Conservation (phyloP, 2,888 invertebrate genomes). For the Cerastis rubricosa region DNA sequence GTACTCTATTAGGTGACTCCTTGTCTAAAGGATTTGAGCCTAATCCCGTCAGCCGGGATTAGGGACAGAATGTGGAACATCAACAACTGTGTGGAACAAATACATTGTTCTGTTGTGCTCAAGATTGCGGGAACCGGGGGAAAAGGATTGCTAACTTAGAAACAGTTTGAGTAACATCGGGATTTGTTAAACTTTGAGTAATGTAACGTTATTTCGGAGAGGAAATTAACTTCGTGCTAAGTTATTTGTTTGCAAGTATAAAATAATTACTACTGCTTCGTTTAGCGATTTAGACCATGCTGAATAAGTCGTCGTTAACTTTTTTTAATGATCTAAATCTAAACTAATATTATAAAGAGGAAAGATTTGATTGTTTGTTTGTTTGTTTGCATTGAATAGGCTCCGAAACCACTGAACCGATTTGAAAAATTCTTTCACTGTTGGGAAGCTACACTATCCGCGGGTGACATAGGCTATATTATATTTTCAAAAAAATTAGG, state of each 20-base stretch:
- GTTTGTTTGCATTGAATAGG: too few relatives aligned
- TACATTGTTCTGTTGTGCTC: constrained; percentile 39
- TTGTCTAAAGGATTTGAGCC: constrained; percentile 47
- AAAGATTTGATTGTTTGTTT: too few relatives aligned
- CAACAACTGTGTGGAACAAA: constrained; percentile 53
- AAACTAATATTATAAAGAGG: too few relatives aligned
- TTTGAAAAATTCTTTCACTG: too few relatives aligned
- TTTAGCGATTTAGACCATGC: constrained; percentile 1
- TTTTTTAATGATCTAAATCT: not conserved
- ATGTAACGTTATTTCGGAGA: constrained; percentile 51
- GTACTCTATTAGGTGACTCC: constrained; percentile 47
- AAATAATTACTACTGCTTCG: constrained; percentile 17
- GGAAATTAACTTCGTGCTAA: constrained; percentile 48
- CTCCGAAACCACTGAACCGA: too few relatives aligned
- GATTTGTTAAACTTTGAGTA: constrained; percentile 43
- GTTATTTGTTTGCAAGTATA: constrained; percentile 50
- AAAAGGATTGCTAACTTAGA: constrained; percentile 46
- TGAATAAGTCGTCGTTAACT: not conserved
- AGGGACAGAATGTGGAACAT: constrained; percentile 37
- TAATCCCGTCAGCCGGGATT: constrained; percentile 46
- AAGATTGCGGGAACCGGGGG: constrained; percentile 24
- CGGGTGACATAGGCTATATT: too few relatives aligned
- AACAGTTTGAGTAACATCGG: constrained; percentile 49
- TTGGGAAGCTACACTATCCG: too few relatives aligned
- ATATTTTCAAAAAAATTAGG: too few relatives aligned